Percentiles rank a stretch among this genome's conserved stretches.
Evolutionary conservation across 2,113 vertebrate genomes (phyloP).

Genomic region (Oryzias curvinotus): DNA sequence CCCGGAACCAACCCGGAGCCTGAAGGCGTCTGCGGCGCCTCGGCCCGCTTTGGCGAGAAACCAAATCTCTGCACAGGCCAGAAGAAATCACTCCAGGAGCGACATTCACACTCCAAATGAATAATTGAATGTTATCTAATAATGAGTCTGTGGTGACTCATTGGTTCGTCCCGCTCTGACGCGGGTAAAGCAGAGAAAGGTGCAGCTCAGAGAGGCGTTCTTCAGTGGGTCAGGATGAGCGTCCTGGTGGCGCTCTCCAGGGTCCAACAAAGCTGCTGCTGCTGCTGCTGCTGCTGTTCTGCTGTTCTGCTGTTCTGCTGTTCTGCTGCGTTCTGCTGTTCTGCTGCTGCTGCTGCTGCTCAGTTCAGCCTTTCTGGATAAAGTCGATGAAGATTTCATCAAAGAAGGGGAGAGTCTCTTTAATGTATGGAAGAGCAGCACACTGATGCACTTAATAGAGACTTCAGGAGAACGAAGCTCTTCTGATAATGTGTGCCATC

Average conservation of each 20-base stretch:
- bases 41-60: neutral
- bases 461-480: neutral
- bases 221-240: neutral
- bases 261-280: slow-evolving; percentile 1
- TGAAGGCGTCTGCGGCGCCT: neutral
- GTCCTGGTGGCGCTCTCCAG: no score
- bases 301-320: no score
- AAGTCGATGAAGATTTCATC: slow-evolving; percentile 16
- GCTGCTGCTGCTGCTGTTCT: no score
- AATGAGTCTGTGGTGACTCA: slow-evolving; percentile 37
- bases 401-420: slow-evolving; percentile 18
- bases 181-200: no score
- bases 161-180: neutral
- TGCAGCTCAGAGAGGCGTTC: slow-evolving; percentile 6
- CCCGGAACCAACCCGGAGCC: no score
- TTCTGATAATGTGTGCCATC: slow-evolving; percentile 5
- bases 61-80: neutral
- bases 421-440: slow-evolving; percentile 8
- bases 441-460: neutral
- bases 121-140: slow-evolving; percentile 41
- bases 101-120: slow-evolving; percentile 39
- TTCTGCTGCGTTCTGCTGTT: no score
- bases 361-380: slow-evolving; percentile 4
- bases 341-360: neutral
- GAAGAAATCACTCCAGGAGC: slow-evolving; percentile 12